Evolutionary conservation across 1,140 invertebrate species (phyloP), one percentile per base, ranked within the genome.

Genomic region (Leucophenga varia): DNA sequence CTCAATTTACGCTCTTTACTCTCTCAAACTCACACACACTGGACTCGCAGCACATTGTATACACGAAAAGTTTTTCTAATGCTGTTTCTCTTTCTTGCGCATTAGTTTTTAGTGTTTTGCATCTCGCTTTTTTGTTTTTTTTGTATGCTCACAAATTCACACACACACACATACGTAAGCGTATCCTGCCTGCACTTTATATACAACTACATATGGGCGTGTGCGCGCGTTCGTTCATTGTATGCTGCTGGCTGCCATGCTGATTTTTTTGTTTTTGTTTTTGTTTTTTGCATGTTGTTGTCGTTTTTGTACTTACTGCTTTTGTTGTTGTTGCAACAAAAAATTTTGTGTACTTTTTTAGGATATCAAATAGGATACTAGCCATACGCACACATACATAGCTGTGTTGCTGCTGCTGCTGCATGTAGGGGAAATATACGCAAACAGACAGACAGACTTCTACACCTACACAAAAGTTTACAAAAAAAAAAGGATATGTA

Each of bases 61-160:
- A 25, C 22, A 35, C 7, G 32, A n/a, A 35, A 35, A 35, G n/a
- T n/a, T 6, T 35, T 67, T 67, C 64, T 67, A 67, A 67, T 67
- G 57, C 54, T 72, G 54, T 67, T 55, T 72, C 69, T 72, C 69
- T 72, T 67, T 72, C 69, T 67, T 43, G 60, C 69, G 61, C 69
- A 59, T 72, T 72, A 72, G 69, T 61, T 68, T 58, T 68, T 68
- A 68, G 64, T 45, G 64, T 67, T 72, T 72, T 72, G 57, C 69
- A 54, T 72, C 69, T 72, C 69, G 59, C 56, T 72, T 72, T 67
- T 64, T 72, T 72, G 48, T 61, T 57, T 65, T 72, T 72, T 72
- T 72, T 55, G 41, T n/a, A 53, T 35, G 47, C 7, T 4, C 43
- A 30, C 43, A 47, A 32, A 46, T 44, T 40, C 38, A 43, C 43